These are phyloP conservation scores for Mormyrops attenuatus DNA, from an alignment of 2,797 vertebrate species.

Conservation along the genomic window DNA sequence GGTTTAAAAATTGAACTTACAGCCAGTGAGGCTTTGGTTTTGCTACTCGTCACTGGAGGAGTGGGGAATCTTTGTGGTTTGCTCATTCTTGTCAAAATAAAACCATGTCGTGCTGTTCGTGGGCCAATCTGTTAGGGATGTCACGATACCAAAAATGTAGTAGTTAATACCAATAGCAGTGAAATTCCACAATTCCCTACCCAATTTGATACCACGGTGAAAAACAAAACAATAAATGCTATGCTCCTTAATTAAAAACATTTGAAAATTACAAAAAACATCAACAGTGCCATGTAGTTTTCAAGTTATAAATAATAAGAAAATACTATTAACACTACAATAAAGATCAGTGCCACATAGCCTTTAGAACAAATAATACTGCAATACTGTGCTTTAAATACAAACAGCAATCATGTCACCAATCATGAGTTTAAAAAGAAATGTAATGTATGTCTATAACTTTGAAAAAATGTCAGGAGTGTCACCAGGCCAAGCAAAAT, in stretches of 20 bases:
- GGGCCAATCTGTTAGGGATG: background rate
- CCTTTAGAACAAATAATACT: background rate
- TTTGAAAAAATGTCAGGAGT: background rate
- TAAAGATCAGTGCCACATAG: background rate
- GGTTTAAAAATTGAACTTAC: background rate
- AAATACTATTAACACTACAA: background rate
- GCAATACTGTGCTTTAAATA: background rate
- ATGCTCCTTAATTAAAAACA: background rate
- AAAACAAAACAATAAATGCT: background rate
- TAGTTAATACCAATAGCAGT: background rate
- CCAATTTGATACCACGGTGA: background rate
- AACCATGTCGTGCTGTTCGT: background rate
- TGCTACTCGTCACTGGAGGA: background rate
- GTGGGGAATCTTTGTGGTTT: background rate
- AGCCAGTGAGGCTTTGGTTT: background rate
- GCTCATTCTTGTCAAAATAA: background rate
- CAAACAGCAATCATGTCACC: background rate
- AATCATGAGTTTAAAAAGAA: background rate
- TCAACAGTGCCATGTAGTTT: background rate
- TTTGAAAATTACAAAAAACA: background rate
- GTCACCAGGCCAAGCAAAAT: background rate
- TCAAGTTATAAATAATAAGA: background rate
- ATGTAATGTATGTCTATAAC: background rate
- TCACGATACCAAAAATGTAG: background rate
- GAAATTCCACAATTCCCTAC: background rate